Evolutionary conservation across 2,797 vertebrate genomes (phyloP), one percentile per base, ranked within the genome.

Genomic region (Poliocrania exsul): DNA sequence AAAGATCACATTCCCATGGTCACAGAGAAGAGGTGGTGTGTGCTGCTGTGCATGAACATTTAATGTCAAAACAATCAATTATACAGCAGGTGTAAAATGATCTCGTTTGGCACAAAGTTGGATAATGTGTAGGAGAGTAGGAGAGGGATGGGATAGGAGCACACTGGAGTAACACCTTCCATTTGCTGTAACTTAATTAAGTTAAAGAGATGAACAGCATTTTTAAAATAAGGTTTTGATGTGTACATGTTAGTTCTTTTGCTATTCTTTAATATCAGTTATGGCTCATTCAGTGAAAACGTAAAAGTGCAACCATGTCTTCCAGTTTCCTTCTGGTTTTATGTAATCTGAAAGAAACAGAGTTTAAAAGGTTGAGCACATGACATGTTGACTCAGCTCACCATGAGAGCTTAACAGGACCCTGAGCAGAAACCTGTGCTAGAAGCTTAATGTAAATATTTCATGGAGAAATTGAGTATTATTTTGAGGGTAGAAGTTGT

Each of bases 41-140:
- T 80, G 46, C 71, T 57, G 21, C 74, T 87, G 47, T 73, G 56
- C 58, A 17, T 94, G 92, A 95, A 86, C 83, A 54, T 91, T 89
- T 96, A 54, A 86, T 96, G 85, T 96, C 70, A 90, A 71, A 96
- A 26, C 54, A 56, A 62, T 96, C 64, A 78, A 72, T 93, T 93
- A 93, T 96, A 84, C 64, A 96, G 75, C 24, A 88, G 79, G 46
- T 92, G 75, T 35, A 49, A 54, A 86, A 51, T 51, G 82, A 91
- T 96, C 85, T 95, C 37, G 54, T 33, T 93, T 86, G 92, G 81
- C 65, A 51, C 38, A 60, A 49, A 33, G n/a, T n/a, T 91, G 81
- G 60, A 25, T 90, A 56, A 89, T 26, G 37, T 54, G 66, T 66
- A 77, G 58, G 42, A 77, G 37, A 81, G 31, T 1, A 72, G 47